These are phyloP conservation scores for Battus philenor DNA, from an alignment of 1,140 invertebrate genomes.

Conservation along the genomic window DNA sequence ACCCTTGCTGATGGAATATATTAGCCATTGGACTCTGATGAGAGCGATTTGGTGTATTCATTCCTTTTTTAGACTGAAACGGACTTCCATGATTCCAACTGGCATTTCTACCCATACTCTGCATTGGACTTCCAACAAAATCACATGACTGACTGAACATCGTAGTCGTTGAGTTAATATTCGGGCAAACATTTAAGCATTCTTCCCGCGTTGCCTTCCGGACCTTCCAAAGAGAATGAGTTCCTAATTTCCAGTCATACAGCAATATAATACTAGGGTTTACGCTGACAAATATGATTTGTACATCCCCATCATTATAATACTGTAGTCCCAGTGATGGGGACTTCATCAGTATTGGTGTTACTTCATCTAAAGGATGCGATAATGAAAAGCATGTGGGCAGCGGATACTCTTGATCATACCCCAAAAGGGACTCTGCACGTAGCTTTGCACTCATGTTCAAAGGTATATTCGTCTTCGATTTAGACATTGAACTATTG, in stretches of 20 bases:
- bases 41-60: slow-evolving; percentile 57
- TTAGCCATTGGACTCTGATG: slow-evolving; percentile 80
- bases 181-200: slow-evolving; percentile 77
- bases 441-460: slow-evolving; percentile 60
- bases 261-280: slow-evolving; percentile 79
- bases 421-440: slow-evolving; percentile 52
- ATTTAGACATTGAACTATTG: slow-evolving; percentile 50
- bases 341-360: slow-evolving; percentile 85
- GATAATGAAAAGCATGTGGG: slow-evolving; percentile 88
- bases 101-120: slow-evolving; percentile 41
- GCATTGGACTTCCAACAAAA: slow-evolving; percentile 52
- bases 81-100: slow-evolving; percentile 63
- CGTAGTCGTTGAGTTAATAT: slow-evolving; percentile 66
- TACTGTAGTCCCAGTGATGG: slow-evolving; percentile 75
- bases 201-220: slow-evolving; percentile 86
- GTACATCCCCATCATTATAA: slow-evolving; percentile 70
- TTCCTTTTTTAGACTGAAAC: slow-evolving; percentile 45
- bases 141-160: slow-evolving; percentile 73
- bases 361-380: slow-evolving; percentile 93
- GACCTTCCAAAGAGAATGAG: slow-evolving; percentile 90
- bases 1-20: slow-evolving; percentile 63
- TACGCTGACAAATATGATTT: slow-evolving; percentile 75
- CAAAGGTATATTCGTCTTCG: slow-evolving; percentile 37
- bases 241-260: slow-evolving; percentile 84
- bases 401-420: slow-evolving; percentile 65